These are phyloP conservation scores for Gila orcuttii DNA, from an alignment of 2,113 vertebrate species.

Conservation along the genomic window DNA sequence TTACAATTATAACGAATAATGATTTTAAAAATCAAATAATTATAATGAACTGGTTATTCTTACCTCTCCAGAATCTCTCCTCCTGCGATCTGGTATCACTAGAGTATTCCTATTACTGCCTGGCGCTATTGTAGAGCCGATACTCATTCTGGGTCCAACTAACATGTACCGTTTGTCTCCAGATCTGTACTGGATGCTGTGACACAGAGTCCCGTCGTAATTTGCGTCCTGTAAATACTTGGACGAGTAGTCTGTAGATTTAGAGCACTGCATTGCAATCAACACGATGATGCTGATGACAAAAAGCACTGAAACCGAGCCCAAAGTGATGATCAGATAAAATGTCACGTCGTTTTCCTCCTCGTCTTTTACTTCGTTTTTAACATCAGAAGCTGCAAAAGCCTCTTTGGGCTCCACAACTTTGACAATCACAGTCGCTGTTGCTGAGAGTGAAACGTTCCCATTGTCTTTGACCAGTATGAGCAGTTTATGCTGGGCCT, in stretches of 20 bases:
- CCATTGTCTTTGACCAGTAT: constrained; percentile 66
- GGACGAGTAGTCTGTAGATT: constrained; percentile 59
- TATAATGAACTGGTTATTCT: no score
- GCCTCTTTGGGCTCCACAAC: constrained; percentile 60
- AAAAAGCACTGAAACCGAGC: constrained; percentile 66
- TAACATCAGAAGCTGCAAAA: constrained; percentile 62
- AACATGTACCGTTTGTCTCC: constrained; percentile 70
- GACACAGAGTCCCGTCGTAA: constrained; percentile 53
- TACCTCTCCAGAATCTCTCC: constrained; percentile 64
- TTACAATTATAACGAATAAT: no score
- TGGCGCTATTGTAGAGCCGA: constrained; percentile 69
- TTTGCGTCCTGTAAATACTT: constrained; percentile 53
- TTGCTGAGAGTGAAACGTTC: constrained; percentile 59
- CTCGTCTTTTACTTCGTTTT: constrained; percentile 45
- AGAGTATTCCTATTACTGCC: constrained; percentile 72
- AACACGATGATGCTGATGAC: constrained; percentile 60
- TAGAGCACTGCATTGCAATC: constrained; percentile 64
- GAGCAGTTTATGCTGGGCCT: constrained; percentile 58
- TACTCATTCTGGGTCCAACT: constrained; percentile 72
- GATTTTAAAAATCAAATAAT: no score
- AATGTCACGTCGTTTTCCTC: constrained; percentile 59
- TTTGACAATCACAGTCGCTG: constrained; percentile 55
- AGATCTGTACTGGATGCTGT: constrained; percentile 72
- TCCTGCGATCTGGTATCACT: constrained; percentile 64
- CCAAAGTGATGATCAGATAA: constrained; percentile 65